Evolutionary conservation across 2,888 invertebrate genomes (phyloP), one percentile per base, ranked within the genome.

Genomic region (Aphodius granarius): DNA sequence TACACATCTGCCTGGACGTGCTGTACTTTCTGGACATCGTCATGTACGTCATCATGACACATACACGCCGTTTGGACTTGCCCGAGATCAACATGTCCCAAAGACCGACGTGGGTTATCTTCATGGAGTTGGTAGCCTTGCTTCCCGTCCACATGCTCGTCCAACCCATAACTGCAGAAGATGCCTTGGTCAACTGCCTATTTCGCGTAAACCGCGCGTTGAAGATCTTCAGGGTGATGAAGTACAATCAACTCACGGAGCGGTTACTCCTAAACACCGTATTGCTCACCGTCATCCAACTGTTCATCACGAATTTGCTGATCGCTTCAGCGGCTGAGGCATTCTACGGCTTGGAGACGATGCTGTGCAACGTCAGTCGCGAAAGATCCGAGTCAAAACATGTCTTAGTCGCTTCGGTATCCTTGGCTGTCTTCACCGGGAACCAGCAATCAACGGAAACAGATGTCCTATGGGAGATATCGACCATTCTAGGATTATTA

Each of bases 21-120:
- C 13, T 79, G 3, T 77, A 77, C 43, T 0, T 73, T 15, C 9
- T 78, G 2, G 79, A 79, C 66, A 73, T 77, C 65, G 21, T 76
- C 17, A 65, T 75, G 16, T 74, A 74, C 23, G 22, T 73, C 21
- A 70, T 62, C 5, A 77, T 73, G n/a, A 21, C 21, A 13, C 22
- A n/a, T 22, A 22, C 22, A 6, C 68, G n/a, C 5, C 20, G 4
- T n/a, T 68, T 68, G 13, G 22, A 68, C 6, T 21, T 68, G 4
- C 68, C 68, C 9, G 68, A 68, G 9, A 16, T 76, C 0, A 73
- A 77, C n/a, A 19, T 65, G 5, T 21, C 62, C n/a, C 15, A 20
- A 9, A 68, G 77, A 23, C 66, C 74, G 17, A 9, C 64, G 5
- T 66, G 66, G 18, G 16, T 77, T 16, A 9, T 77, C 19, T 2